phyloP scores from a whole-genome alignment of 2,113 vertebrate genomes.

The Polypterus bichir region DNA sequence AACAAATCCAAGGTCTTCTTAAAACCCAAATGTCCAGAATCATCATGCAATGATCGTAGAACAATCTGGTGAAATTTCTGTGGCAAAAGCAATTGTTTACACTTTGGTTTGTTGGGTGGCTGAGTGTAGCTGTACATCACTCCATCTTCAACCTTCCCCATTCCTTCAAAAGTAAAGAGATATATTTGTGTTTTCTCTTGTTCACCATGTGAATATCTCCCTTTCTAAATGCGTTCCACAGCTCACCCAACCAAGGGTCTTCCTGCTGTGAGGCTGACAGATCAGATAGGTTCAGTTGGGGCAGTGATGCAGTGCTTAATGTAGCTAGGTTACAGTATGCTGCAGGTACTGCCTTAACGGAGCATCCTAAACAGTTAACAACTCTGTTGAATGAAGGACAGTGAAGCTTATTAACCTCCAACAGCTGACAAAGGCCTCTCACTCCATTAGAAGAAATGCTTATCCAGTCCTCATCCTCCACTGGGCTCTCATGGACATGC shows the following conservation, averaged over 20 bases:
- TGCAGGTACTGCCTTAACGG: not conserved
- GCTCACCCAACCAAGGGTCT: not conserved
- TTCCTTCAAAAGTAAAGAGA: not conserved
- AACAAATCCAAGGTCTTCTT: constrained; percentile 6
- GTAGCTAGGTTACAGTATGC: not conserved
- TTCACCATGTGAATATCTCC: not conserved
- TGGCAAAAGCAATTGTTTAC: constrained; percentile 7
- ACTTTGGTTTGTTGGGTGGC: constrained; percentile 4
- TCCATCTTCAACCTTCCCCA: not conserved
- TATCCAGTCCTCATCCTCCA: not conserved
- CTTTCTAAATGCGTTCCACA: not conserved
- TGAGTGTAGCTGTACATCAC: not conserved
- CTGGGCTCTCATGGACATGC: not conserved
- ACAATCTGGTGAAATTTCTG: constrained; percentile 5
- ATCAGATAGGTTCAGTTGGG: not conserved
- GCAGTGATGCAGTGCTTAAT: not conserved
- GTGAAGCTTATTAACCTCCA: no score
- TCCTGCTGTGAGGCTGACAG: not conserved
- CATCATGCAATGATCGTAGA: constrained; percentile 11
- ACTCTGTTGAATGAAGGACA: not conserved
- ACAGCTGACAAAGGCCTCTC: not conserved
- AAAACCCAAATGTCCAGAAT: constrained; percentile 9
- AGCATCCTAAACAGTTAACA: not conserved
- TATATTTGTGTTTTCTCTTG: not conserved
- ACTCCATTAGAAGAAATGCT: not conserved